Base-by-base conservation (phyloP, 2,888 invertebrate genomes). In the Latrodectus elegans region DNA sequence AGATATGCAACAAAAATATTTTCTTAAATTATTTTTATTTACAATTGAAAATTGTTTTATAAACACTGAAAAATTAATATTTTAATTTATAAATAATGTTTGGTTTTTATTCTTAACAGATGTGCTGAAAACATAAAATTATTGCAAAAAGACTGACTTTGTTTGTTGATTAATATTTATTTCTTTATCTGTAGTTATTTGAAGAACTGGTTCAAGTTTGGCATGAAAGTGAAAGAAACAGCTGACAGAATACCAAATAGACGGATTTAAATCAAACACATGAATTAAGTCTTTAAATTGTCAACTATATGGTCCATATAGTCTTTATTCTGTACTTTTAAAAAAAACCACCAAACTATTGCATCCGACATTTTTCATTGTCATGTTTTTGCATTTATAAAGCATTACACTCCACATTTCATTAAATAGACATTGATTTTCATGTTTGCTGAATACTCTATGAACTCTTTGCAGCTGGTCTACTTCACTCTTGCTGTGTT, bases 141-240 rank as follows among this genome's bases (percentile, higher is more conserved):
- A 22, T 38, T 38, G 1, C 38, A 38, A 38, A 38, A 38, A 2
- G 38, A 38, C 38, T 38, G 6, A 6, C 38, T 38, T 38, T 38
- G 38, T 38, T 38, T 6, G 38, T 4, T 38, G 38, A 8, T 60
- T 0, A 11, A 60, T 6, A 22, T 67, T 17, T 68, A 12, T 77
- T 52, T 17, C 67, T 52, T 15, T 70, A 17, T 11, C 12, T 52
- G 6, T 65, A 84, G 77, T 26, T 84, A 11, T 84, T 78, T 55
- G 60, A 26, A 9, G 81, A 86, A 49, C 67, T 72, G 17, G 67
- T 55, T 51, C 74, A 82, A 55, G 12, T 75, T 10, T 82, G 86
- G 86, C 38, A 55, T 8, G 81, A 87, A n/a, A 76, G 81, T 51
- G 81, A 87, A 64, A 73, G 81, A 68, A 76, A 77, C 38, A 87